Percentiles rank a stretch among this genome's conserved stretches.
Conservation (phyloP, 2,888 invertebrate species). For the Sarcophaga subvicina region DNA sequence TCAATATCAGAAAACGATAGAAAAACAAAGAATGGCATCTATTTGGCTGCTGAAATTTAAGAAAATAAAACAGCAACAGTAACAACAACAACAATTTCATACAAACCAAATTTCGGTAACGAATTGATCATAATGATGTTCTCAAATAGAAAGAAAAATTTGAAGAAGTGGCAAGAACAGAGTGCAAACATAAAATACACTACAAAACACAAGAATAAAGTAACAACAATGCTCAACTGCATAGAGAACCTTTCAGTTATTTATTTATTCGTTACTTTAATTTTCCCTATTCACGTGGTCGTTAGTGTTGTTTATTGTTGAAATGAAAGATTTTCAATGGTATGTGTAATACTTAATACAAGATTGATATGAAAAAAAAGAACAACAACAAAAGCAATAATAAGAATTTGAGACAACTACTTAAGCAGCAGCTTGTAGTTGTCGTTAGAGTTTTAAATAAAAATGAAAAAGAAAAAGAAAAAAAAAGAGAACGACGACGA, state of each 20-base stretch:
- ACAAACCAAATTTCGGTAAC: neutral
- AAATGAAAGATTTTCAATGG: neutral
- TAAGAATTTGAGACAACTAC: neutral
- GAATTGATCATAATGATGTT: neutral
- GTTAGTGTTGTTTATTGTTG: neutral
- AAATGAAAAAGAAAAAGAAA: neutral
- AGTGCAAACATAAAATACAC: neutral
- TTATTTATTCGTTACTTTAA: neutral
- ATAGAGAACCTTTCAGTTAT: neutral
- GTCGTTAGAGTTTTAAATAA: neutral
- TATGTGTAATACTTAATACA: neutral
- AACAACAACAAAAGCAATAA: neutral
- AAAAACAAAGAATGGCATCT: neutral
- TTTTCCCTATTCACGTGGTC: neutral
- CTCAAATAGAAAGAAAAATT: neutral
- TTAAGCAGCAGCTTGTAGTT: neutral
- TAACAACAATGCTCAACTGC: neutral
- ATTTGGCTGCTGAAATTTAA: too few relatives aligned
- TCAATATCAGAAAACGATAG: neutral
- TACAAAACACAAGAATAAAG: neutral
- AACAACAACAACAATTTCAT: neutral
- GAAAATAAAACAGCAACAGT: neutral
- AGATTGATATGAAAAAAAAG: neutral
- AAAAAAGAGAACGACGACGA: too few relatives aligned
- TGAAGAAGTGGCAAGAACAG: neutral